A percentile compares a stretch with the other conserved stretches of the same genome.
phyloP scores from a whole-genome alignment of 2,888 invertebrate species.

The Andrena camellia region DNA sequence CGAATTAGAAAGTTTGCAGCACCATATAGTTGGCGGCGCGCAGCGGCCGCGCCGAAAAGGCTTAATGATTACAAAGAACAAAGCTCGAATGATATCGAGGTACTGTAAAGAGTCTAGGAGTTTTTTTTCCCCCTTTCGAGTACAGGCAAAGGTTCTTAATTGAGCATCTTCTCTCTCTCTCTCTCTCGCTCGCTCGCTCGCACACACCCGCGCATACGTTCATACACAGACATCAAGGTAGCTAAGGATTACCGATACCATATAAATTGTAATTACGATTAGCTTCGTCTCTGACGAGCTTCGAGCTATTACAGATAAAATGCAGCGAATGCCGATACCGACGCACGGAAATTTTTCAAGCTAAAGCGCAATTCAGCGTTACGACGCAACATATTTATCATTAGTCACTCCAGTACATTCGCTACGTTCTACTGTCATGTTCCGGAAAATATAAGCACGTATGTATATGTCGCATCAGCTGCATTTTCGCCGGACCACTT shows the following conservation, averaged over 20 bases:
- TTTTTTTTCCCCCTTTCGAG: constrained; percentile 18
- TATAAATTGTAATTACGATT: constrained; percentile 34
- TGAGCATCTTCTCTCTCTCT: constrained; percentile 53
- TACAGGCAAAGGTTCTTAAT: constrained; percentile 51
- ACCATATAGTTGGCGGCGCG: constrained; percentile 61
- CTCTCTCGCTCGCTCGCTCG: not conserved
- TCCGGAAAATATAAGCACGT: not conserved
- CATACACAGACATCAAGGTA: constrained; percentile 46
- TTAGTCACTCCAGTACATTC: not conserved
- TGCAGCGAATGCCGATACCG: constrained; percentile 58
- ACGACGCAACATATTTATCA: not conserved
- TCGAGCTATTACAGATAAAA: constrained; percentile 40
- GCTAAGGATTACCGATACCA: constrained; percentile 51
- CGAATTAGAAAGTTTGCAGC: constrained; percentile 68
- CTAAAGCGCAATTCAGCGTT: not conserved
- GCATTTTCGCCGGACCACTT: constrained; percentile 21
- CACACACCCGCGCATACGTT: constrained; percentile 16
- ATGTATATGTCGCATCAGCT: constrained; percentile 11
- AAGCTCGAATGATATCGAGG: constrained; percentile 60
- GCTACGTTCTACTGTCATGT: not conserved
- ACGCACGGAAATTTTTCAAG: not conserved
- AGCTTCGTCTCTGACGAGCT: constrained; percentile 41
- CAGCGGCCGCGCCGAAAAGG: constrained; percentile 38
- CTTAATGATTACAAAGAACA: constrained; percentile 63
- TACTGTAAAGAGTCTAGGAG: constrained; percentile 47